Percentiles rank a stretch among this genome's conserved stretches.
Evolutionary conservation across 2,797 vertebrate species (phyloP).

Genomic region (Melanotaenia parkinsoni): DNA sequence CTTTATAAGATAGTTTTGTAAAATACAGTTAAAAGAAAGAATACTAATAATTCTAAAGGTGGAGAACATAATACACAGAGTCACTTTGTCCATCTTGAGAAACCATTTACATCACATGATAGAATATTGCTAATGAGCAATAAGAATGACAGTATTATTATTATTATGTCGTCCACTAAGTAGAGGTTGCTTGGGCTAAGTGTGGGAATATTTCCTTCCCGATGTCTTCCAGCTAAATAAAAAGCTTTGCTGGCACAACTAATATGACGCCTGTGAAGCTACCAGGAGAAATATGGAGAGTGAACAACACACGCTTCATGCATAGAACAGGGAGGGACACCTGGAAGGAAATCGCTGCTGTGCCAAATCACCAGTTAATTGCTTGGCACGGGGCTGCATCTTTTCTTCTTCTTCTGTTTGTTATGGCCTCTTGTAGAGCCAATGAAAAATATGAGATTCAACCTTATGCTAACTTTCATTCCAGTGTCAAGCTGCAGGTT

Average conservation of each 20-base stretch:
- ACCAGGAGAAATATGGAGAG: constrained; percentile 75
- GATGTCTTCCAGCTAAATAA: constrained; percentile 79
- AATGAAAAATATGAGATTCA: constrained; percentile 66
- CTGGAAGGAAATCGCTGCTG: constrained; percentile 72
- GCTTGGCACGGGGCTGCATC: constrained; percentile 72
- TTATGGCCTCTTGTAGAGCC: constrained; percentile 56
- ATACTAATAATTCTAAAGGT: background rate
- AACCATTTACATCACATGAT: constrained; percentile 67
- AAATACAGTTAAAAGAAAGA: constrained; percentile 10
- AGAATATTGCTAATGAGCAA: constrained; percentile 61
- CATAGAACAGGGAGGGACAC: constrained; percentile 71
- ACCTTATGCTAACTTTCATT: constrained; percentile 62
- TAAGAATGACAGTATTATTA: constrained; percentile 56
- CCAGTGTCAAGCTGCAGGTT: constrained; percentile 53
- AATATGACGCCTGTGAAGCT: constrained; percentile 80
- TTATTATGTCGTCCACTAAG: constrained; percentile 67
- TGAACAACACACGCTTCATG: constrained; percentile 81
- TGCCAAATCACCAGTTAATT: constrained; percentile 82
- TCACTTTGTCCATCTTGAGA: constrained; percentile 53
- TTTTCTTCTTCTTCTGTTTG: constrained; percentile 62
- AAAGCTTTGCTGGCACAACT: constrained; percentile 83
- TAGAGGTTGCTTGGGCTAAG: constrained; percentile 74
- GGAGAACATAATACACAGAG: constrained; percentile 34
- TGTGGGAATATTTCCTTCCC: constrained; percentile 78
- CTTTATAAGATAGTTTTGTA: background rate